Evolutionary conservation across 2,113 vertebrate genomes (phyloP).

Genomic region (Sula dactylatra): DNA sequence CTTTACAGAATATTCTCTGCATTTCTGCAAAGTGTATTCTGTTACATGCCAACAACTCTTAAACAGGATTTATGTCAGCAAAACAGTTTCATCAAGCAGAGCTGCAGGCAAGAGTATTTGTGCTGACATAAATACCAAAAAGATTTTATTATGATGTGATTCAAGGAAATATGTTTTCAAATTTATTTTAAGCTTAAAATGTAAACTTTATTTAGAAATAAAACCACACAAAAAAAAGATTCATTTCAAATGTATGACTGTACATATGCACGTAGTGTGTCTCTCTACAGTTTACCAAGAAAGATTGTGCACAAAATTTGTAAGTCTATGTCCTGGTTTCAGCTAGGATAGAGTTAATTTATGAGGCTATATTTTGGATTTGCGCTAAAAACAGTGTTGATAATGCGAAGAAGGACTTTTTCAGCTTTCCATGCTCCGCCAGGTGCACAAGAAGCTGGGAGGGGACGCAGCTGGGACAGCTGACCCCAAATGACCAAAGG

Average conservation of each 20-base stretch:
- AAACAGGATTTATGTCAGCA: not conserved
- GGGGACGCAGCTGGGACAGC: too few relatives aligned
- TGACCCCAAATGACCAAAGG: too few relatives aligned
- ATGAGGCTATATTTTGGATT: too few relatives aligned
- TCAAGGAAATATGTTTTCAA: not conserved
- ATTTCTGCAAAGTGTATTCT: not conserved
- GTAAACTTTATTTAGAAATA: not conserved
- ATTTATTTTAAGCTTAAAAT: not conserved
- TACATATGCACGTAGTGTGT: fast-evolving
- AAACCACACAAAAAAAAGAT: not conserved
- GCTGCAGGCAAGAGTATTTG: not conserved
- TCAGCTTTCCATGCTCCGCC: too few relatives aligned
- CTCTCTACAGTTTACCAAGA: not conserved
- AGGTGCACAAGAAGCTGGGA: too few relatives aligned
- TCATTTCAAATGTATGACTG: not conserved
- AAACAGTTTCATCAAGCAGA: not conserved
- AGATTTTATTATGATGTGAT: not conserved
- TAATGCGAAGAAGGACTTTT: too few relatives aligned
- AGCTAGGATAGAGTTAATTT: too few relatives aligned
- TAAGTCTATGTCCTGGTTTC: not conserved
- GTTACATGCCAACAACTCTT: not conserved
- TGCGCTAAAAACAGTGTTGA: too few relatives aligned
- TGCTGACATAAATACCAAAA: not conserved
- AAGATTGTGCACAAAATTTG: not conserved
- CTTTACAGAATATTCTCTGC: not conserved